Percentiles rank a stretch among this genome's conserved stretches.
Conservation (phyloP, 2,113 vertebrate genomes). For the Engraulis encrasicolus region DNA sequence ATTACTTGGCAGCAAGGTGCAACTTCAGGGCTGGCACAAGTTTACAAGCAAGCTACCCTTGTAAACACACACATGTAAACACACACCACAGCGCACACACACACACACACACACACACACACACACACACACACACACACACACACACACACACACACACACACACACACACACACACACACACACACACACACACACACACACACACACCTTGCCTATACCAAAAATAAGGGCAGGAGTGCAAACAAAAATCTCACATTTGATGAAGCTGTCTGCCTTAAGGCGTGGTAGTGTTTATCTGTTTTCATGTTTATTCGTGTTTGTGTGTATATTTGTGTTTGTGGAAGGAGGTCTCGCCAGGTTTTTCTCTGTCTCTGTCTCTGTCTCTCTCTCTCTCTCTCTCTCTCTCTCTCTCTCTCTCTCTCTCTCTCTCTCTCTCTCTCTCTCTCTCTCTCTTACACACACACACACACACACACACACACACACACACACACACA, state of each 20-base stretch:
- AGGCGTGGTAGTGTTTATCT: neutral
- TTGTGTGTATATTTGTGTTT: neutral
- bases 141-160: neutral
- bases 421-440: too few species aligned
- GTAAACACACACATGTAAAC: neutral
- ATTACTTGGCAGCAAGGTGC: neutral
- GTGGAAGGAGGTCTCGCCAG: neutral
- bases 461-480: too few species aligned
- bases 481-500: too few species aligned
- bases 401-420: too few species aligned
- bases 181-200: conserved; percentile 16
- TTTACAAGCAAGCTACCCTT: neutral
- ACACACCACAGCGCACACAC: conserved; percentile 25
- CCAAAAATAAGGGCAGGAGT: neutral
- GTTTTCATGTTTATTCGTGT: neutral
- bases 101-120: conserved; percentile 22
- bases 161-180: neutral
- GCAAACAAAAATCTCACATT: neutral
- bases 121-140: conserved; percentile 29
- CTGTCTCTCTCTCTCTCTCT: too few species aligned
- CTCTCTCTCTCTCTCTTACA: too few species aligned
- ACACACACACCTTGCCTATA: conserved; percentile 25
- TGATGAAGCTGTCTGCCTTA: neutral
- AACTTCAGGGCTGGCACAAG: neutral
- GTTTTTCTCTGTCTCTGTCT: too few species aligned